Base-by-base conservation (phyloP, 2,797 vertebrate species). In the Florisuga fusca region DNA sequence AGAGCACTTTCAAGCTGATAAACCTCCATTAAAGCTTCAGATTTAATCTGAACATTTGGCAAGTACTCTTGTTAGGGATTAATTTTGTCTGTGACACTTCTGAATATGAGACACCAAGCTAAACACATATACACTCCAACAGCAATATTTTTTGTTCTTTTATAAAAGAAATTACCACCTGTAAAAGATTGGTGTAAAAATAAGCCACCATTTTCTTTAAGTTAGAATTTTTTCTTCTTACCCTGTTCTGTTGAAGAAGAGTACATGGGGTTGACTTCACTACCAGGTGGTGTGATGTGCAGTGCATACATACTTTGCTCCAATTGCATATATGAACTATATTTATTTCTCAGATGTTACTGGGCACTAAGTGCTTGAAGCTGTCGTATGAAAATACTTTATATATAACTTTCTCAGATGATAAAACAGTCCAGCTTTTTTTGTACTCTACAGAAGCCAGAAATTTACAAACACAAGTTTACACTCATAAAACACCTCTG, bases 21-120 rank as follows among this genome's bases (percentile, higher is more conserved):
- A 96, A 80, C 27, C 34, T 92, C 95, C 89, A 90, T 96, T 95
- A 95, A 93, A 84, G 38, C 34, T 94, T 95, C 66, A 89, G 85
- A 92, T 94, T 78, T 76, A 87, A 91, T 87, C 78, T 71, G 46
- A 87, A 68, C 46, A 75, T 53, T 94, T 72, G 36, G 74, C 58
- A 95, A 90, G 15, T 69, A 91, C 17, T 15, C 57, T 72, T 79
- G 31, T 31, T 90, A 75, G 26, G 92, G 64, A 84, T 91, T 94
- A 93, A 88, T 94, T 95, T 94, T 89, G 34, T 77, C 43, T 88
- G 33, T 75, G 68, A 59, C 57, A 26, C 51, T 92, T 89, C 38
- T 82, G 59, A 94, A 90, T 61, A 76, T 57, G 18, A 76, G 58
- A 81, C 51, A 85, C 1, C 20, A 90, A 43, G 8, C 20, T 81